Percentiles rank a stretch among this genome's conserved stretches.
These are phyloP conservation scores for Fistularia tabacaria DNA, from an alignment of 2,797 vertebrate genomes.

Conservation along the genomic window DNA sequence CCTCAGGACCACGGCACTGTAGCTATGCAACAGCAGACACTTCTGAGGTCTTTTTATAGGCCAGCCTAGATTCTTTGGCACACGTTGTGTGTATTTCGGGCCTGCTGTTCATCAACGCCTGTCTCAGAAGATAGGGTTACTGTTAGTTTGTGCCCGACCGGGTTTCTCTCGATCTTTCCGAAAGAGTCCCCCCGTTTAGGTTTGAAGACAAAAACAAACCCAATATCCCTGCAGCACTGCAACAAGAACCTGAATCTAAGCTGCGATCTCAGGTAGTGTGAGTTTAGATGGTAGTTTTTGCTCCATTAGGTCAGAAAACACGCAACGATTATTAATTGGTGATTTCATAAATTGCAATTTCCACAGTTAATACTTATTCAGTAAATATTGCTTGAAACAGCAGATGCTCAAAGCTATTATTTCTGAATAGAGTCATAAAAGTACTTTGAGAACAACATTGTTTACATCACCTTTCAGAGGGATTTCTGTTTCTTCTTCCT, in stretches of 20 bases:
- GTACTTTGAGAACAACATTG: no score
- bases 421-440: no score
- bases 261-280: not conserved
- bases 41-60: slow-evolving; percentile 73
- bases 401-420: no score
- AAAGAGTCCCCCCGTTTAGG: slow-evolving; percentile 21
- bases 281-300: not conserved
- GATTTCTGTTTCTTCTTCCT: no score
- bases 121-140: slow-evolving; percentile 64
- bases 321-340: no score
- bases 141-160: slow-evolving; percentile 17
- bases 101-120: slow-evolving; percentile 49
- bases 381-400: no score
- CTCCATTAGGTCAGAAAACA: no score
- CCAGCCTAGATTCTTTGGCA: slow-evolving; percentile 65
- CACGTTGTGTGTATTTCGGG: slow-evolving; percentile 57
- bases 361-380: no score
- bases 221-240: not conserved
- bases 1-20: slow-evolving; percentile 28
- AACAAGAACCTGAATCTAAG: slow-evolving; percentile 1
- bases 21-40: slow-evolving; percentile 49
- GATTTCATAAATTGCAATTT: no score
- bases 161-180: slow-evolving; percentile 24
- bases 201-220: slow-evolving; percentile 7
- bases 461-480: no score